Percentiles rank a stretch among this genome's conserved stretches.
phyloP scores from a whole-genome alignment of 1,140 invertebrate species.

The Solen grandis region DNA sequence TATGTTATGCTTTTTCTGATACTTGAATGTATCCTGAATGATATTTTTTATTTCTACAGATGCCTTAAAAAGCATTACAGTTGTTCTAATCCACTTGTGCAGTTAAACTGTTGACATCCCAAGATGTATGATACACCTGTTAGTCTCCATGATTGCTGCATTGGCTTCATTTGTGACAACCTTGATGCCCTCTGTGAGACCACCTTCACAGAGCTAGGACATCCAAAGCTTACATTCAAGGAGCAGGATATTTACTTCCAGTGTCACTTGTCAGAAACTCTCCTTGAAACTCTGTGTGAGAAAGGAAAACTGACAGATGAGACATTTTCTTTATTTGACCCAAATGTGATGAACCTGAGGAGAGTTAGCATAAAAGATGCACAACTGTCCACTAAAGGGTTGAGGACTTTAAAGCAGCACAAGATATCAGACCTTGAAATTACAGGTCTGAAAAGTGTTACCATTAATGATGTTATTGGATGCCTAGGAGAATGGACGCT shows the following conservation, averaged over 20 bases:
- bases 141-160: conserved; percentile 85
- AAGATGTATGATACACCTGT: conserved; percentile 76
- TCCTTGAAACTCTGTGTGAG: conserved; percentile 85
- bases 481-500: conserved; percentile 89
- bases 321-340: conserved; percentile 86
- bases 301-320: conserved; percentile 86
- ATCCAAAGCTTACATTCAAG: conserved; percentile 84
- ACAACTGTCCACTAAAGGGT: conserved; percentile 84
- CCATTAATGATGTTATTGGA: conserved; percentile 86
- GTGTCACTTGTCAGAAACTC: conserved; percentile 86
- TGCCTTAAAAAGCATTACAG: too few relatives aligned
- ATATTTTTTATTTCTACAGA: too few relatives aligned
- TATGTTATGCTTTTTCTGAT: too few relatives aligned
- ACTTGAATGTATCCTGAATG: too few relatives aligned
- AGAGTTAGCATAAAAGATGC: conserved; percentile 80
- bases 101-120: too few relatives aligned
- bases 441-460: conserved; percentile 83
- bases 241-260: conserved; percentile 86
- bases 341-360: conserved; percentile 85
- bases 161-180: conserved; percentile 88
- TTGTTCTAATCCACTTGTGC: too few relatives aligned
- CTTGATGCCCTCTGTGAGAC: conserved; percentile 84
- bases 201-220: conserved; percentile 54
- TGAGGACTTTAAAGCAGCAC: conserved; percentile 86
- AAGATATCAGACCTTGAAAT: conserved; percentile 85